phyloP scores from a whole-genome alignment of 2,797 vertebrate species.

The Enteromius radiatus region DNA sequence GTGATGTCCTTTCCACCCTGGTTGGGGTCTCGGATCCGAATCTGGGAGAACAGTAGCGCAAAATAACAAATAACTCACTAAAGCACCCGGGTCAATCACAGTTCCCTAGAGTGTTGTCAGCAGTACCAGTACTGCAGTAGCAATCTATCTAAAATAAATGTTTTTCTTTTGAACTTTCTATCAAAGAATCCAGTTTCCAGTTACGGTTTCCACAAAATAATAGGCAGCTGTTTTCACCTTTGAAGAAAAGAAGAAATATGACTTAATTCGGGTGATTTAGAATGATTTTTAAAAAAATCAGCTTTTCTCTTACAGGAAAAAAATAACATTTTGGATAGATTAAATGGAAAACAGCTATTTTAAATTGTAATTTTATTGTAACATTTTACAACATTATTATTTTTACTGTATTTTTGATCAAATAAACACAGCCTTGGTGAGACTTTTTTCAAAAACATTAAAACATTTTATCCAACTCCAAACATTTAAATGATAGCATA shows the following conservation, averaged over 20 bases:
- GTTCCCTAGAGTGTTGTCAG: background rate
- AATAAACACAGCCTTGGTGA: background rate
- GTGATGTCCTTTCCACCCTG: conserved; percentile 98
- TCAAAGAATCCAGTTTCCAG: no score
- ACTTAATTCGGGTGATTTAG: background rate
- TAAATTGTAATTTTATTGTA: background rate
- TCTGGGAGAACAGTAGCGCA: conserved; percentile 80
- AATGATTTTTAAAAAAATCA: background rate
- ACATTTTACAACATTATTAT: background rate
- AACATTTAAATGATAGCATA: background rate
- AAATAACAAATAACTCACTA: conserved; percentile 56
- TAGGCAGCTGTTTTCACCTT: background rate
- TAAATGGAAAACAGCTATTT: background rate
- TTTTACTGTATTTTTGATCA: background rate
- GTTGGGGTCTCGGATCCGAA: conserved; percentile 98
- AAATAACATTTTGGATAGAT: background rate
- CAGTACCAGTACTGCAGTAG: background rate
- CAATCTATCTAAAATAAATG: no score
- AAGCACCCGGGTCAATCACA: background rate
- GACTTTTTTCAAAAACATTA: background rate
- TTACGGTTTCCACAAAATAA: no score
- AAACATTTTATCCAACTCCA: background rate
- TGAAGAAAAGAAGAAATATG: background rate
- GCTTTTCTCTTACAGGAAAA: background rate
- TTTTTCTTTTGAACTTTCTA: no score